These are phyloP conservation scores for Pseudoatta argentina DNA, from an alignment of 1,140 invertebrate genomes.

Conservation along the genomic window DNA sequence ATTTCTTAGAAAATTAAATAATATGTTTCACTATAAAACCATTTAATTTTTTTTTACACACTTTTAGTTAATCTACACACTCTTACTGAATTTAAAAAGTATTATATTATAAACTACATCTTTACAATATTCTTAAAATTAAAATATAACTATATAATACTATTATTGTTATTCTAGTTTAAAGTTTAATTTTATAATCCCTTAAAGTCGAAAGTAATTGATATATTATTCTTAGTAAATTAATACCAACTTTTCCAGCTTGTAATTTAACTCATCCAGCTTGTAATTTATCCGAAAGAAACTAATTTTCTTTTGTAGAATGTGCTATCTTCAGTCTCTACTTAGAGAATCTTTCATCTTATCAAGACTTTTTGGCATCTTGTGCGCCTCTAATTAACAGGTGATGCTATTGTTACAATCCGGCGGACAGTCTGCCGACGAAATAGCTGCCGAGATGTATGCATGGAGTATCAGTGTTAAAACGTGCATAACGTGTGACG, in stretches of 20 bases:
- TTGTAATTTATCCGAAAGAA: background rate
- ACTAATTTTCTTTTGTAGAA: background rate
- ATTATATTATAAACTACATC: background rate
- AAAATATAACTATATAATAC: background rate
- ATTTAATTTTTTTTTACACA: background rate
- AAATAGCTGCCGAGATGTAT: conserved; percentile 7
- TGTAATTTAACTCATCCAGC: background rate
- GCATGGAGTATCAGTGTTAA: background rate
- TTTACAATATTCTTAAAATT: background rate
- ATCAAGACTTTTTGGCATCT: background rate
- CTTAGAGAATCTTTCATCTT: background rate
- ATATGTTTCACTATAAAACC: background rate
- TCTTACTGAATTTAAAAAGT: background rate
- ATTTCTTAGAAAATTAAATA: background rate
- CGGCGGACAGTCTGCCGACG: background rate
- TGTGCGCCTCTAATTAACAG: conserved; percentile 41
- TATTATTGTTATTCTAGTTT: background rate
- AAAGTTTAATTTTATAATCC: background rate
- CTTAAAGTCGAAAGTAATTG: background rate
- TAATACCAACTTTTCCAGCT: background rate
- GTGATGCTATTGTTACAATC: conserved; percentile 26
- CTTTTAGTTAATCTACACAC: too few relatives aligned
- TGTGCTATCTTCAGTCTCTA: background rate
- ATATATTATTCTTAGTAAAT: background rate
- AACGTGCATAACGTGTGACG: background rate